Conservation (phyloP, 2,113 vertebrate genomes). For the Laticauda colubrina region DNA sequence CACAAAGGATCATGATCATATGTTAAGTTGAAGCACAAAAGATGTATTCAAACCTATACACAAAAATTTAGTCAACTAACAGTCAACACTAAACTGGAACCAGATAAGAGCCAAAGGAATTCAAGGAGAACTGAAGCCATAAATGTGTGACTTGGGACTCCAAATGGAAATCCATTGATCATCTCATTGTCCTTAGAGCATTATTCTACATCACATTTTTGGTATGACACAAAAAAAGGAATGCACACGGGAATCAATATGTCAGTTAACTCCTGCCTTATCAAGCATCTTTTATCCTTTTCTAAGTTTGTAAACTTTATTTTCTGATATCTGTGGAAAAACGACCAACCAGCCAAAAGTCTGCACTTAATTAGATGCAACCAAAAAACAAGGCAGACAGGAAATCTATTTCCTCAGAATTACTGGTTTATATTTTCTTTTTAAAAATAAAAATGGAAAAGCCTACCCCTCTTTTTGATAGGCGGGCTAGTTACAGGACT, state of each 20-base stretch:
- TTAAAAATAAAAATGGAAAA: constrained; percentile 25
- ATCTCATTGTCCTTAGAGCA: not conserved
- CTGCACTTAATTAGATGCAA: constrained; percentile 72
- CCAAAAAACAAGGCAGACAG: constrained; percentile 70
- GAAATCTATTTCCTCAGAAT: constrained; percentile 71
- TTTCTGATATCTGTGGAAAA: constrained; percentile 71
- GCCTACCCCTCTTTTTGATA: constrained; percentile 46
- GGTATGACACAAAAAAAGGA: not conserved
- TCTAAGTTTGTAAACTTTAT: constrained; percentile 58
- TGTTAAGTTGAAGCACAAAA: too few relatives aligned
- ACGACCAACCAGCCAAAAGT: constrained; percentile 68
- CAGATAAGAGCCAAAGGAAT: too few relatives aligned
- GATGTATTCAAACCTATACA: too few relatives aligned
- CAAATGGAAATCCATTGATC: not conserved
- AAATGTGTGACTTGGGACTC: not conserved
- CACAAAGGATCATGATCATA: too few relatives aligned
- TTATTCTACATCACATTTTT: not conserved
- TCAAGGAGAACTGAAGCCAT: too few relatives aligned
- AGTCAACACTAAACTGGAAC: too few relatives aligned
- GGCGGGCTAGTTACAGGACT: constrained; percentile 50
- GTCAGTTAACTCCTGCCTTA: constrained; percentile 33
- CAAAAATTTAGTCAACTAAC: too few relatives aligned
- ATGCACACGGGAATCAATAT: not conserved
- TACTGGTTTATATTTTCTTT: constrained; percentile 67
- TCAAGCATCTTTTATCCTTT: constrained; percentile 58